These are phyloP conservation scores for Serinus canaria DNA, from an alignment of 2,113 vertebrate species.

Conservation along the genomic window DNA sequence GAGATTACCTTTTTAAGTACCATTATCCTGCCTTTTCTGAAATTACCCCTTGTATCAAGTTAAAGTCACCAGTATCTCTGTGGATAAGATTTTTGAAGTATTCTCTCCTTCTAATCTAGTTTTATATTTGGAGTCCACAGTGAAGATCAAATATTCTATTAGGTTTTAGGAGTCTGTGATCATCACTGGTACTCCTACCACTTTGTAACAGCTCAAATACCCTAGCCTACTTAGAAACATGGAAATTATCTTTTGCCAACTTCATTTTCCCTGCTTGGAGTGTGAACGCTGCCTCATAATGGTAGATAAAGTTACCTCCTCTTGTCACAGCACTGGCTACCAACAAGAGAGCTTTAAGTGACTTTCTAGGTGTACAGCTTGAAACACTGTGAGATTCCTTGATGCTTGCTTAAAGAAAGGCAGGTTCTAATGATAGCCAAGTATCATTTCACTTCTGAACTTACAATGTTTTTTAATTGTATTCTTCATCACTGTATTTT, in stretches of 20 bases:
- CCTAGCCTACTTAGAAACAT: background rate
- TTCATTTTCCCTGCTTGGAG: background rate
- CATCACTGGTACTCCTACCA: background rate
- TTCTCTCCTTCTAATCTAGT: background rate
- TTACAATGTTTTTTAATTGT: background rate
- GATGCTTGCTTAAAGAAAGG: background rate
- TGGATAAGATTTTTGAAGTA: background rate
- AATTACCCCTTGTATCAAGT: background rate
- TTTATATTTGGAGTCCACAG: background rate
- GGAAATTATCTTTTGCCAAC: background rate
- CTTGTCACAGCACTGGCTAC: background rate
- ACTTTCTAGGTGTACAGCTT: background rate
- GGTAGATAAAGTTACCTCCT: background rate
- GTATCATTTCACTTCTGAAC: background rate
- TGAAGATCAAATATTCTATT: background rate
- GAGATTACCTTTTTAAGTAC: background rate
- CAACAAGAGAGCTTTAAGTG: background rate
- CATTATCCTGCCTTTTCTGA: background rate
- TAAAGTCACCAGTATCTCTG: background rate
- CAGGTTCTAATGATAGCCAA: accelerated
- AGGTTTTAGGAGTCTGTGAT: background rate
- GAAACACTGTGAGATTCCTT: background rate
- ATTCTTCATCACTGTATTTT: background rate
- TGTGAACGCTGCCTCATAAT: background rate
- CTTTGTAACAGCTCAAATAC: background rate